Percentiles rank a stretch among this genome's conserved stretches.
phyloP scores from a whole-genome alignment of 2,797 vertebrate genomes.

The Numenius phaeopus region DNA sequence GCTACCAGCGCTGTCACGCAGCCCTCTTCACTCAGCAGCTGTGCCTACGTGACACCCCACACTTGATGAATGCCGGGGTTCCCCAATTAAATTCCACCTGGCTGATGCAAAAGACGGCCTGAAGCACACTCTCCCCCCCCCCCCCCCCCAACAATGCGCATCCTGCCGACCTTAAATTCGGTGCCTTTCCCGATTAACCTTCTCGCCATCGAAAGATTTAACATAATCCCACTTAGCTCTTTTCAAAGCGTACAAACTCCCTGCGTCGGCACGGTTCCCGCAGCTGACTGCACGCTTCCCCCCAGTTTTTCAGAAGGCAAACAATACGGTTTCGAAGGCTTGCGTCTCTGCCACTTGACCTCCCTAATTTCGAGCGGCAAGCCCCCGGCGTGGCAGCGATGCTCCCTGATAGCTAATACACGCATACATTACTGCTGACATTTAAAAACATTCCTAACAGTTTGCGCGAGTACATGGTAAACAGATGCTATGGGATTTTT shows the following conservation, averaged over 20 bases:
- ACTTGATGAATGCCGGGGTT: slow-evolving; percentile 68
- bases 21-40: slow-evolving; percentile 74
- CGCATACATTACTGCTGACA: slow-evolving; percentile 84
- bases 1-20: slow-evolving; percentile 63
- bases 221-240: slow-evolving; percentile 28
- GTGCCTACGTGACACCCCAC: slow-evolving; percentile 62
- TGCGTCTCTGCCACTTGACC: slow-evolving; percentile 84
- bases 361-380: slow-evolving; percentile 84
- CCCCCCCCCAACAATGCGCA: background rate
- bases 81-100: slow-evolving; percentile 61
- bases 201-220: slow-evolving; percentile 11
- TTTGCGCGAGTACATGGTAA: slow-evolving; percentile 77
- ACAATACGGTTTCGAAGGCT: slow-evolving; percentile 47
- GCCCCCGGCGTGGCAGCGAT: slow-evolving; percentile 79
- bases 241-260: slow-evolving; percentile 25
- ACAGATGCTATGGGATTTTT: slow-evolving; percentile 82
- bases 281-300: slow-evolving; percentile 23
- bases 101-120: slow-evolving; percentile 51
- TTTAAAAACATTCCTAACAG: slow-evolving; percentile 87
- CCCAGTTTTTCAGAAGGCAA: slow-evolving; percentile 34
- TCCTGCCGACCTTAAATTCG: slow-evolving; percentile 6
- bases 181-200: slow-evolving; percentile 43
- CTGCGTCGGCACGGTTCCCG: background rate
- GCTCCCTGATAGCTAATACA: slow-evolving; percentile 82
- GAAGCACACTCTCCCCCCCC: background rate